Evolutionary conservation across 2,888 invertebrate genomes (phyloP), one percentile per base, ranked within the genome.

Genomic region (Eupithecia centaureata): DNA sequence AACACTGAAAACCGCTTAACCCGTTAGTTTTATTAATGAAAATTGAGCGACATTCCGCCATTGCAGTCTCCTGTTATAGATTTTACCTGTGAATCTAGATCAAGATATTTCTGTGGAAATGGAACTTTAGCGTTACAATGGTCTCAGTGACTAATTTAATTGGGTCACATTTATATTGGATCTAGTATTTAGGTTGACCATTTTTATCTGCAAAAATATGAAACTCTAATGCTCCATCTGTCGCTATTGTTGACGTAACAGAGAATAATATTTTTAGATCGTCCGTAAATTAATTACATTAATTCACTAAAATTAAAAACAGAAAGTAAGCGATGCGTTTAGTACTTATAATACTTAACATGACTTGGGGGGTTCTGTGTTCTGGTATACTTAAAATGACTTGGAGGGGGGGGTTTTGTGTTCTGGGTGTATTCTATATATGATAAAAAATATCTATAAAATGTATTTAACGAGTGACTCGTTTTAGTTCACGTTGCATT

Each of bases 1-100:
- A 89, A 93, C 92, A 93, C 87, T 84, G 92, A 87, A 93, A 92
- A 88, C 84, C 92, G 91, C 90, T 93, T 91, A 93, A 89, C 89
- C 88, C 71, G 83, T 83, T 87, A 85, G 86, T 83, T 83, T 67
- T 87, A 89, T 88, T 93, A 93, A 92, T 93, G 92, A 92, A 91
- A 93, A 92, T 92, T 92, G 92, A 93, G 88, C 82, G 93, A 88
- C 90, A 87, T 86, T 81, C 83, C 82, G 73, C 66, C 70, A 71
- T 78, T 90, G 90, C 87, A 74, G 74, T 76, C 71, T 68, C 68
- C 84, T 83, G 83, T 85, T 91, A 89, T 92, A 90, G 90, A 82
- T 80, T 82, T 83, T 82, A 83, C 78, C 78, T 76, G 80, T 78
- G 82, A 82, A 92, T 91, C 88, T 92, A 82, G 92, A 90, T 88